Evolutionary conservation across 1,140 invertebrate genomes (phyloP).

Genomic region (Drosophila melanogaster): DNA sequence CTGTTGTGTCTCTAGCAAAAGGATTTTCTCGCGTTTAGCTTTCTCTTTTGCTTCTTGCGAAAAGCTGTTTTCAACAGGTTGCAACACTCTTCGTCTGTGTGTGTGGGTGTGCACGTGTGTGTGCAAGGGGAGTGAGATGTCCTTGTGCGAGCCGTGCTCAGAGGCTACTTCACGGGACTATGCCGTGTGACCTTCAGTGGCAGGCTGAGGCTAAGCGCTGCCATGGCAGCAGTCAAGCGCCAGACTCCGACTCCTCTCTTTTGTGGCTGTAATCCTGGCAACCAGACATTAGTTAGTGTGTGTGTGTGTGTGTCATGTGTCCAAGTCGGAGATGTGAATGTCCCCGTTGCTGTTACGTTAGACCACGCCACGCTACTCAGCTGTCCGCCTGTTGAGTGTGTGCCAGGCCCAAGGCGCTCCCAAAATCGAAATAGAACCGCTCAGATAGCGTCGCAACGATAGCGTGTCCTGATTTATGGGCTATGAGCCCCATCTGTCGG

Average conservation of each 20-base stretch:
- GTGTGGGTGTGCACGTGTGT: slow-evolving; percentile 9
- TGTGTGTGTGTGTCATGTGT: slow-evolving; percentile 24
- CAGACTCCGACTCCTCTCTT: background rate
- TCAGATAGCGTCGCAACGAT: slow-evolving; percentile 17
- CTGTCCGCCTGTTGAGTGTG: slow-evolving; percentile 9
- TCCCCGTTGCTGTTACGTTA: background rate
- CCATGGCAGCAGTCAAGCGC: slow-evolving; percentile 61
- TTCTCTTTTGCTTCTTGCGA: slow-evolving; percentile 31
- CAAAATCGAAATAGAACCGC: background rate
- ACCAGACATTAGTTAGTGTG: slow-evolving; percentile 40
- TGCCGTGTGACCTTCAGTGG: slow-evolving; percentile 59
- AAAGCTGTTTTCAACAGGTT: slow-evolving; percentile 64
- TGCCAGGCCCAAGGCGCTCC: slow-evolving; percentile 10
- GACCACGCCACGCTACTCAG: background rate
- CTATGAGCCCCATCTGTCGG: slow-evolving; percentile 24
- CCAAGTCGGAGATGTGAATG: slow-evolving; percentile 6
- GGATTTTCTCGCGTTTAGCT: slow-evolving; percentile 69
- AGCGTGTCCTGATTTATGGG: slow-evolving; percentile 36
- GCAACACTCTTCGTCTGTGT: slow-evolving; percentile 15
- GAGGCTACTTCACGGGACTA: slow-evolving; percentile 28
- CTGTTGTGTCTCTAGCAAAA: slow-evolving; percentile 33
- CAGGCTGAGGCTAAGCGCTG: slow-evolving; percentile 67
- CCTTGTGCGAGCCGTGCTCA: slow-evolving; percentile 15
- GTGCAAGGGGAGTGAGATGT: slow-evolving; percentile 6
- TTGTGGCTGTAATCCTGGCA: slow-evolving; percentile 44